Conservation (phyloP, 2,113 vertebrate species). For the Todiramphus chloris region DNA sequence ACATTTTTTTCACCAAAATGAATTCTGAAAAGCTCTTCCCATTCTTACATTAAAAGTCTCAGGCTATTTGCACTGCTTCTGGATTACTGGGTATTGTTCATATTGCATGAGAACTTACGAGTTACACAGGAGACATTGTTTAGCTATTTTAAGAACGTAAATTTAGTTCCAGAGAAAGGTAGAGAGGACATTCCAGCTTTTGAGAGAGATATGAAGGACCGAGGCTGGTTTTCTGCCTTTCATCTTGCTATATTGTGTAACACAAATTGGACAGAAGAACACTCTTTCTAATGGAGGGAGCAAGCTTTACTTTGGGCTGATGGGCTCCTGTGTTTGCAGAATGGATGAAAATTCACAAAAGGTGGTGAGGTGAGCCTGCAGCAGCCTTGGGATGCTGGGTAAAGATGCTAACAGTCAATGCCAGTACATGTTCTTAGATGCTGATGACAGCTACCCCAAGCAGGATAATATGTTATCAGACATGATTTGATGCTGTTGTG, state of each 20-base stretch:
- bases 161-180: neutral
- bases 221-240: neutral
- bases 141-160: slow-evolving; percentile 10
- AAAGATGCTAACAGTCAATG: neutral
- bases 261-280: neutral
- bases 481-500: neutral
- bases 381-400: neutral
- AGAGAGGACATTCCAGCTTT: neutral
- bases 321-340: neutral
- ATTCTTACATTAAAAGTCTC: neutral
- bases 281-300: slow-evolving; percentile 4
- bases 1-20: neutral
- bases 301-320: slow-evolving; percentile 21
- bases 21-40: neutral
- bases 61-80: neutral
- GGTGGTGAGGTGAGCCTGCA: neutral
- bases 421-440: accelerated
- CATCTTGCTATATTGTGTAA: slow-evolving; percentile 7
- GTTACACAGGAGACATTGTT: neutral
- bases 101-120: neutral
- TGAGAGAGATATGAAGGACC: neutral
- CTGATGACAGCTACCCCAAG: neutral
- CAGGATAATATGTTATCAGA: neutral
- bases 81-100: neutral
- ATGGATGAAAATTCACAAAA: slow-evolving; percentile 9